Conservation (phyloP, 30 jellyfish, hydroid and myxozoan genomes). For the Aurelia sp. region DNA sequence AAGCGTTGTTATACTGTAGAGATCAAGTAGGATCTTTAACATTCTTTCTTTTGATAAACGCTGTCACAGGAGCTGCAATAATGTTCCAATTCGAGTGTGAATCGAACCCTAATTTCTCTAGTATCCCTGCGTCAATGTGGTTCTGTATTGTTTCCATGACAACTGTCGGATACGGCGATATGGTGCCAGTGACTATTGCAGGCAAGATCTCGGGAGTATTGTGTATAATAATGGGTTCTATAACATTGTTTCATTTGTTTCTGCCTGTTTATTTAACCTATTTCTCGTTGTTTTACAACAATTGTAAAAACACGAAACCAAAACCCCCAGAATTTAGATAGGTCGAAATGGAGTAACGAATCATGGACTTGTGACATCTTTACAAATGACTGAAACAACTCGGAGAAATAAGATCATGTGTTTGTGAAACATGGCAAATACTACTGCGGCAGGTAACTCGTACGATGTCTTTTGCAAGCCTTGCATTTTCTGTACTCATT, state of each 20-base stretch:
- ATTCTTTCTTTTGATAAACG: conserved; percentile 59
- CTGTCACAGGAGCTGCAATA: conserved; percentile 58
- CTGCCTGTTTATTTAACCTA: conserved; percentile 85
- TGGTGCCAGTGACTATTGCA: conserved; percentile 69
- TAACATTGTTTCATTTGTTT: conserved; percentile 72
- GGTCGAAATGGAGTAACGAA: too few species aligned
- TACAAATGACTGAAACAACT: too few species aligned
- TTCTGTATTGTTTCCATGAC: conserved; percentile 85
- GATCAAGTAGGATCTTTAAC: conserved; percentile 76
- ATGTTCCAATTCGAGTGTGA: conserved; percentile 60
- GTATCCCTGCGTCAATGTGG: conserved; percentile 77
- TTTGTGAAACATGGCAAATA: too few species aligned
- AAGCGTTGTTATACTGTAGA: conserved; percentile 66
- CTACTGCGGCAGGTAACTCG: too few species aligned
- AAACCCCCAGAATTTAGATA: background rate
- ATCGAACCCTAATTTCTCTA: conserved; percentile 43
- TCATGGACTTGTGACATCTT: too few species aligned
- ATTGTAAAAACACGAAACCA: conserved; percentile 33
- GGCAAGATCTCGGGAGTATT: conserved; percentile 71
- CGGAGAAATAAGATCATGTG: too few species aligned
- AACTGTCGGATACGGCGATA: conserved; percentile 84
- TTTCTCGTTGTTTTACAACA: conserved; percentile 71
- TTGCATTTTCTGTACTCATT: too few species aligned
- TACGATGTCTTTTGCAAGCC: too few species aligned
- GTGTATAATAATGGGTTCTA: conserved; percentile 75